These are phyloP conservation scores for Itoplectis maculator DNA, from an alignment of 2,888 invertebrate genomes.

Conservation along the genomic window DNA sequence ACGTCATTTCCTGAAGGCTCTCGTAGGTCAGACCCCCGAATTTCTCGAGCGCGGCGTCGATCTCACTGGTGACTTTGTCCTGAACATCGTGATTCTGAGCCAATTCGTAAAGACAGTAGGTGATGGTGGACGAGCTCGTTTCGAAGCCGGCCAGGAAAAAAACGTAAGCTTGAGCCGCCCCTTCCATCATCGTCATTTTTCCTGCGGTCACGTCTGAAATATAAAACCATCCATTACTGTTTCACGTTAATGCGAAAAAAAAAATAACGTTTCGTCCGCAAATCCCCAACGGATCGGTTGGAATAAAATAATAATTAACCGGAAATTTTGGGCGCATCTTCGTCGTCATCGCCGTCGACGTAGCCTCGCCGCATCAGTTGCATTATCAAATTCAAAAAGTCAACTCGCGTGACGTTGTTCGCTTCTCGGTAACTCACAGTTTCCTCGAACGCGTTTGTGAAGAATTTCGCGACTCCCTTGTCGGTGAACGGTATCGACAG, in stretches of 20 bases:
- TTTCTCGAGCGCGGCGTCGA: constrained; percentile 78
- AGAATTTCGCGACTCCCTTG: constrained; percentile 77
- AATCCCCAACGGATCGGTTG: too few relatives aligned
- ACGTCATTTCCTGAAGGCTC: constrained; percentile 84
- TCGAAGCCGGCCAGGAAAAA: constrained; percentile 85
- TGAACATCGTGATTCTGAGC: constrained; percentile 83
- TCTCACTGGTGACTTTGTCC: constrained; percentile 82
- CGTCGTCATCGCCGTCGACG: constrained; percentile 71
- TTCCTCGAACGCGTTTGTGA: constrained; percentile 79
- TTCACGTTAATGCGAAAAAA: background rate
- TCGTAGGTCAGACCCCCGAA: constrained; percentile 82
- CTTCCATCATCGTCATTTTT: constrained; percentile 82
- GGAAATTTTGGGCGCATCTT: constrained; percentile 43
- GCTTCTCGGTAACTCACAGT: constrained; percentile 78
- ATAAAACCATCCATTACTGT: too few relatives aligned
- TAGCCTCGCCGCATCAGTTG: constrained; percentile 79
- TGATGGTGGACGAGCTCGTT: constrained; percentile 85
- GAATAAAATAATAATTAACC: constrained; percentile 49
- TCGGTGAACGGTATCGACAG: constrained; percentile 74
- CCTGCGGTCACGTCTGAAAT: constrained; percentile 47
- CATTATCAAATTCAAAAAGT: constrained; percentile 82
- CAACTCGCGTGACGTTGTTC: constrained; percentile 78
- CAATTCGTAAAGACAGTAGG: constrained; percentile 84
- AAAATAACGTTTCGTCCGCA: background rate
- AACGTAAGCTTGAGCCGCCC: constrained; percentile 84